Base-by-base conservation (phyloP, 2,888 invertebrate species). In the Adelognathus sp. region DNA sequence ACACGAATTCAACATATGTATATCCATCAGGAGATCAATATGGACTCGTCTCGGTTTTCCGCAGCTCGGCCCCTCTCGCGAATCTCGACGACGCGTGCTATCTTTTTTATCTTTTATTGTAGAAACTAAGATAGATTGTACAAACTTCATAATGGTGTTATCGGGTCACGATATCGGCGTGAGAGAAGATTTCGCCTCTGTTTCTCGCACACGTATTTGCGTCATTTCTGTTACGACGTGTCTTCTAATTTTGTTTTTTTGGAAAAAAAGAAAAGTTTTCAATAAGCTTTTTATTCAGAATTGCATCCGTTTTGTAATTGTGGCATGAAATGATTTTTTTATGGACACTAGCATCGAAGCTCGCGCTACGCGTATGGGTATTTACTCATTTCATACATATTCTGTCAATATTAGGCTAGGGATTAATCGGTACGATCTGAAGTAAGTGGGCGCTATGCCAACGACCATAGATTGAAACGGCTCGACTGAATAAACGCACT, bases 81-180 rank as follows among this genome's bases (percentile, higher is more conserved):
- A 77, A 69, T 63, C 50, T 39, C 46, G 16, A 33, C 46, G 73
- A 63, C 11, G 24, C 41, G 44, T 67, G 50, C 33, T 24, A 27
- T 7, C 31, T 16, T n/a, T n/a, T 50, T 63, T 73, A 44, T 70
- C 46, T 39, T 14, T n/a, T n/a, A n/a, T n/a, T 3, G 6, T 16
- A 33, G 31, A 66, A 58, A 21, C 31, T 7, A n/a, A 33, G 41
- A 41, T 27, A 70, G 78, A 78, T 74, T 70, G 18, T 56, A 21
- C 24, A 14, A 50, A 58, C 69, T 24, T 33, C 33, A 78, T 73
- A 73, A 73, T 31, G 46, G 69, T 63, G 73, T 73, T 78, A 78
- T 78, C 73, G 52, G 69, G 69, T 73, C 64, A 58, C 27, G 73
- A 78, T 78, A 78, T 73, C 50, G 50, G 18, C 16, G 29, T 39